Evolutionary conservation across 2,797 vertebrate species (phyloP).

Genomic region (Cygnus olor): DNA sequence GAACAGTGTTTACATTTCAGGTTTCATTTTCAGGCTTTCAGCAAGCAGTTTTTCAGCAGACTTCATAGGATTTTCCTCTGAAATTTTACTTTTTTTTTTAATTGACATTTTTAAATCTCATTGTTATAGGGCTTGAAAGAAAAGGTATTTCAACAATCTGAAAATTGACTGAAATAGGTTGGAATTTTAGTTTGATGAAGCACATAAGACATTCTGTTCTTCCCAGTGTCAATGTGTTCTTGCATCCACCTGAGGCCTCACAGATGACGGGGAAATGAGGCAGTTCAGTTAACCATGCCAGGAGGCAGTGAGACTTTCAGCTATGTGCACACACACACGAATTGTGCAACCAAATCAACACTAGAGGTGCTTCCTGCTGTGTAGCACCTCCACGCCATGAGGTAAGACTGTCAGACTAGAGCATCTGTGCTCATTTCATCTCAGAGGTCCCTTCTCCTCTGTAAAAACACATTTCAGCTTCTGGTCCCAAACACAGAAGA

Average conservation of each 20-base stretch:
- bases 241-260: neutral
- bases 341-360: neutral
- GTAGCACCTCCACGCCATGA: neutral
- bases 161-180: neutral
- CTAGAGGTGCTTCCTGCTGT: accelerated
- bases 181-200: neutral
- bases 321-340: accelerated
- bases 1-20: neutral
- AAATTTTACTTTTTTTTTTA: neutral
- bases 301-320: accelerated
- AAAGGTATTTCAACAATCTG: neutral
- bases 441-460: neutral
- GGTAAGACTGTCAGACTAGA: neutral
- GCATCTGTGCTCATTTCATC: neutral
- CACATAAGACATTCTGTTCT: neutral
- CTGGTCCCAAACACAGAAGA: neutral
- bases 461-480: neutral
- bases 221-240: too few species aligned
- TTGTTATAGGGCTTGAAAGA: neutral
- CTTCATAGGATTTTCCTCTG: neutral
- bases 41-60: neutral
- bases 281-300: neutral
- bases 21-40: neutral
- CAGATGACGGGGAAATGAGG: neutral
- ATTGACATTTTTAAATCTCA: neutral